Percentiles rank a stretch among this genome's conserved stretches.
Conservation (phyloP, 2,888 invertebrate genomes). For the Hydrotaea cyrtoneurina region DNA sequence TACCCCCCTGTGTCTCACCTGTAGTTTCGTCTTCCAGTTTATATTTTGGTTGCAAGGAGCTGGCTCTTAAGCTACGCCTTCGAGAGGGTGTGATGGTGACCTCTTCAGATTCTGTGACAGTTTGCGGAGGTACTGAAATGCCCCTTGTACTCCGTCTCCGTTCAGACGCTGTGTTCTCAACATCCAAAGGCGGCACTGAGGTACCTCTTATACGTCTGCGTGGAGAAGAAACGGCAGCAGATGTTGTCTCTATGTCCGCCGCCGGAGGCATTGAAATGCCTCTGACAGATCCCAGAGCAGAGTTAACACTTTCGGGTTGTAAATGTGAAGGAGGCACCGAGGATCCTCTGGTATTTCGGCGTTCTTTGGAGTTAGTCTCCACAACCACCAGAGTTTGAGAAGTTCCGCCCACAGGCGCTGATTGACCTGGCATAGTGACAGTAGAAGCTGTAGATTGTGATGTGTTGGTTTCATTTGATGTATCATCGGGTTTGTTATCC, state of each 20-base stretch:
- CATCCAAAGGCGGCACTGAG: slow-evolving; percentile 45
- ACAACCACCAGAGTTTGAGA: not conserved
- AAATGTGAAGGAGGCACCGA: slow-evolving; percentile 22
- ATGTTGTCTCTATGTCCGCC: not conserved
- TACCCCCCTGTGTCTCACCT: slow-evolving; percentile 21
- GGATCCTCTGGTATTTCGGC: not conserved
- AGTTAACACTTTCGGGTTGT: not conserved
- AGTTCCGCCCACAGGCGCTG: not conserved
- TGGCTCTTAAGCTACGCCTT: slow-evolving; percentile 45
- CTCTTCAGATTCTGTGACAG: slow-evolving; percentile 38
- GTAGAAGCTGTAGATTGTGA: not conserved
- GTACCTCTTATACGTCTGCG: slow-evolving; percentile 35
- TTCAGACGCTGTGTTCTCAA: slow-evolving; percentile 39
- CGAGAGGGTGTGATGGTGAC: slow-evolving; percentile 42
- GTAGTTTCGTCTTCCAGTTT: slow-evolving; percentile 44
- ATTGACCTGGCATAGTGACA: not conserved
- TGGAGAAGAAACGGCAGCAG: not conserved
- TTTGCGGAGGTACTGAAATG: slow-evolving; percentile 69
- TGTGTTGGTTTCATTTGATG: not conserved
- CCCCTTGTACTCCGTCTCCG: slow-evolving; percentile 66
- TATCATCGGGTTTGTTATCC: not conserved
- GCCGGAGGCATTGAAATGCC: slow-evolving; percentile 15
- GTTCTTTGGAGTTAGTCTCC: not conserved
- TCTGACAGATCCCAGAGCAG: not conserved
- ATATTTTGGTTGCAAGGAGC: slow-evolving; percentile 51